Percentiles rank a stretch among this genome's conserved stretches.
Conservation (phyloP, 2,797 vertebrate species). For the Ispidina picta region DNA sequence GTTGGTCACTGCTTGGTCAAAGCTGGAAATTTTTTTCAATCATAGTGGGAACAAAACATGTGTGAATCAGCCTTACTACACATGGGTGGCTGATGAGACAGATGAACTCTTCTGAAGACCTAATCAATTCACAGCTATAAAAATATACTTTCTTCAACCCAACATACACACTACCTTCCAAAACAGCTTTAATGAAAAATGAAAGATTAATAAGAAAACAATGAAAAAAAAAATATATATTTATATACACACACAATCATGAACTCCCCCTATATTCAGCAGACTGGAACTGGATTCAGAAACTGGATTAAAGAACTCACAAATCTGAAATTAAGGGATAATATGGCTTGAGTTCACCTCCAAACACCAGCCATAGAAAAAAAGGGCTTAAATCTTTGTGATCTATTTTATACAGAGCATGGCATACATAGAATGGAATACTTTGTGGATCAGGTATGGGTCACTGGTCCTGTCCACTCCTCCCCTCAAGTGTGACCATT, state of each 20-base stretch:
- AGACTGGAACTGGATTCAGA: neutral
- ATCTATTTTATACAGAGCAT: neutral
- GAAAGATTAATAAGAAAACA: neutral
- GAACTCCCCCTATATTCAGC: neutral
- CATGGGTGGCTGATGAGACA: neutral
- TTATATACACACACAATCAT: neutral
- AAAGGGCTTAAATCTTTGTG: neutral
- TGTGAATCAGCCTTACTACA: neutral
- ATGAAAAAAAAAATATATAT: no score
- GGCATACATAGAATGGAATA: neutral
- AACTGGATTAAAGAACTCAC: neutral
- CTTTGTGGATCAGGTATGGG: neutral
- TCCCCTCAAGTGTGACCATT: neutral
- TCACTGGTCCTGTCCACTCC: neutral
- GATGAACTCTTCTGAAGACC: neutral
- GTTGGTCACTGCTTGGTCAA: neutral
- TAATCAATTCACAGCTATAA: neutral
- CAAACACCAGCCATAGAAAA: neutral
- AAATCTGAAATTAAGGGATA: neutral
- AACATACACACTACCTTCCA: neutral
- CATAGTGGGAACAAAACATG: neutral
- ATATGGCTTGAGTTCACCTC: neutral
- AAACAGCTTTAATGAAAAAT: neutral
- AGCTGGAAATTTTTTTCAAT: neutral
- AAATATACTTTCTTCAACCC: neutral